Evolutionary conservation across 2,888 invertebrate species (phyloP).

Genomic region (Pterostichus madidus): DNA sequence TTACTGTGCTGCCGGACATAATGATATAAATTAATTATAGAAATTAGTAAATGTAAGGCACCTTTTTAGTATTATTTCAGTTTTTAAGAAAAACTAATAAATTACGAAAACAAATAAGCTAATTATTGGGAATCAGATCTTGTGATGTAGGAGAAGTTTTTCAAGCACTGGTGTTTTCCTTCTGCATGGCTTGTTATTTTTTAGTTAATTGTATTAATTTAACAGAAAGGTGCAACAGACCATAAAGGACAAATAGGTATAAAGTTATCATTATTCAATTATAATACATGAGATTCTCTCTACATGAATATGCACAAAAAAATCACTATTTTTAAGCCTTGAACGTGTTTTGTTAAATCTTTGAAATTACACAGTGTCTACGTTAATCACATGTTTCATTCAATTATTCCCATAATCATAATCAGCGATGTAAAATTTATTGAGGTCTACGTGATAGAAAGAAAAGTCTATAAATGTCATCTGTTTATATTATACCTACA

Average conservation of each 20-base stretch:
- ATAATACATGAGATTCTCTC: conserved; percentile 61
- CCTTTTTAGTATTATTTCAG: too few species aligned
- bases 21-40: too few species aligned
- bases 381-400: conserved; percentile 33
- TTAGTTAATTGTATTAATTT: conserved; percentile 53
- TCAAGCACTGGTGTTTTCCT: conserved; percentile 26
- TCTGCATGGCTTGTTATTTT: conserved; percentile 30
- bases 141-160: not conserved
- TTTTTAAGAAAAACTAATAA: too few species aligned
- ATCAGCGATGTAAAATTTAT: not conserved
- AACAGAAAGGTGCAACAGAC: conserved; percentile 39
- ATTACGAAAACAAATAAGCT: conserved; percentile 7
- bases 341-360: conserved; percentile 60
- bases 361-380: conserved; percentile 39
- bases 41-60: too few species aligned
- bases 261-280: conserved; percentile 58
- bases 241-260: conserved; percentile 60
- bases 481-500: too few species aligned
- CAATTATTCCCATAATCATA: conserved; percentile 21
- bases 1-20: too few species aligned
- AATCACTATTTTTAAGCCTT: conserved; percentile 61
- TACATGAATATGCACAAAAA: conserved; percentile 59
- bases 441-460: not conserved
- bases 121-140: conserved; percentile 2
- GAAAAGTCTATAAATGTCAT: not conserved